phyloP scores from a whole-genome alignment of 2,797 vertebrate species.

The Remorina albescens region DNA sequence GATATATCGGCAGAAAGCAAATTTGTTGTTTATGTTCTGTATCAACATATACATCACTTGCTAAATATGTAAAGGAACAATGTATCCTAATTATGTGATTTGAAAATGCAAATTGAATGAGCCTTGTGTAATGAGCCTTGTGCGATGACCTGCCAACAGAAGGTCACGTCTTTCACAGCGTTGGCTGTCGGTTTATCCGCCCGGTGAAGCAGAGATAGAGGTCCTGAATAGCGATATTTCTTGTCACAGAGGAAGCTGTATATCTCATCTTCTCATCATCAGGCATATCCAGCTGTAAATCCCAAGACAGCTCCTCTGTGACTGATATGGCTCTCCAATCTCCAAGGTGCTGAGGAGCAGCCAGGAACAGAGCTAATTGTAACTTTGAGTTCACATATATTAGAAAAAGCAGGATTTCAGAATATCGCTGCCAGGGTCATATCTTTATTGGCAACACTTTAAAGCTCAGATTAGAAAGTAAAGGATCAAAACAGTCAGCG shows the following conservation, averaged over 20 bases:
- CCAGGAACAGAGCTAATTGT: background rate
- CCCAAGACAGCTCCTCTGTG: background rate
- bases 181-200: constrained; percentile 29
- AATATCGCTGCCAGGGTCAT: too few relatives aligned
- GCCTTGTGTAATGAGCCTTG: too few relatives aligned
- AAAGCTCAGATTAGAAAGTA: too few relatives aligned
- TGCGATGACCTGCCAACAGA: background rate
- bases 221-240: constrained; percentile 2
- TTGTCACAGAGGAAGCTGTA: constrained; percentile 8
- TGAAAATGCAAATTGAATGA: too few relatives aligned
- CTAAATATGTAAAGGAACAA: background rate
- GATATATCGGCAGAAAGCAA: too few relatives aligned
- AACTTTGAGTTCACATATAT: too few relatives aligned
- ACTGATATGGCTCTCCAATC: background rate
- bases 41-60: background rate
- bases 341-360: background rate
- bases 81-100: background rate
- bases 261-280: constrained; percentile 6
- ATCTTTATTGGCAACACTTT: too few relatives aligned
- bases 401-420: too few relatives aligned
- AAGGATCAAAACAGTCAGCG: background rate
- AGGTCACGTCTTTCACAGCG: constrained; percentile 10
- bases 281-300: constrained; percentile 38
- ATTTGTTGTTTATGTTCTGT: too few relatives aligned
- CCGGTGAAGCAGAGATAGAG: constrained; percentile 25